Conservation (phyloP, 1,140 invertebrate genomes). For the Zaprionus vittiger region DNA sequence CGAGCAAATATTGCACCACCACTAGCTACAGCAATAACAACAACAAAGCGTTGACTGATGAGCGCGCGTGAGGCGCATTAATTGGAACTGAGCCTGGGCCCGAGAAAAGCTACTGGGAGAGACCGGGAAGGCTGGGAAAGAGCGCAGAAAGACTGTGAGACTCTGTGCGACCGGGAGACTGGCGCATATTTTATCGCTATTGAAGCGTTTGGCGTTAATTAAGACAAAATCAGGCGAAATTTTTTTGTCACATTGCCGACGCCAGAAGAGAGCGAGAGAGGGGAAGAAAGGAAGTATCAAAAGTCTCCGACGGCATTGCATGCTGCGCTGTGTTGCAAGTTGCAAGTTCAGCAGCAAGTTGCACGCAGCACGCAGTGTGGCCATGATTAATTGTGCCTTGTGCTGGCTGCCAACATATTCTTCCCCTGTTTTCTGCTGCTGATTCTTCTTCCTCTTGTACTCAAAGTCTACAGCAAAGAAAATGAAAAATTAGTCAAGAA, state of each 20-base stretch:
- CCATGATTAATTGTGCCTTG: conserved; percentile 77
- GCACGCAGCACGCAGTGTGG: conserved; percentile 25
- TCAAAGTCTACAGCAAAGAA: conserved; percentile 47
- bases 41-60: conserved; percentile 73
- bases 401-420: conserved; percentile 60
- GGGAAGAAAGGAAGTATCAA: neutral
- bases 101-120: conserved; percentile 12
- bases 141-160: conserved; percentile 4
- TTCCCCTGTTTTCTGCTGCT: neutral
- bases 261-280: neutral
- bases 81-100: conserved; percentile 61
- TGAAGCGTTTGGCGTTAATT: conserved; percentile 84
- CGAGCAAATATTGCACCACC: conserved; percentile 48
- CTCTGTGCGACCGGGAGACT: conserved; percentile 30
- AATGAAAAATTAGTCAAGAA: conserved; percentile 83
- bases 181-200: conserved; percentile 84
- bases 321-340: neutral
- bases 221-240: conserved; percentile 84
- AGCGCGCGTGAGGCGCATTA: conserved; percentile 66
- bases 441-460: conserved; percentile 9
- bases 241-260: conserved; percentile 81
- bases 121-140: neutral
- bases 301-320: conserved; percentile 3
- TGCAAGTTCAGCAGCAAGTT: conserved; percentile 16
- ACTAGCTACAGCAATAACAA: conserved; percentile 15